Evolutionary conservation across 1,140 invertebrate genomes (phyloP).

Genomic region (Hylyphantes graminicola): DNA sequence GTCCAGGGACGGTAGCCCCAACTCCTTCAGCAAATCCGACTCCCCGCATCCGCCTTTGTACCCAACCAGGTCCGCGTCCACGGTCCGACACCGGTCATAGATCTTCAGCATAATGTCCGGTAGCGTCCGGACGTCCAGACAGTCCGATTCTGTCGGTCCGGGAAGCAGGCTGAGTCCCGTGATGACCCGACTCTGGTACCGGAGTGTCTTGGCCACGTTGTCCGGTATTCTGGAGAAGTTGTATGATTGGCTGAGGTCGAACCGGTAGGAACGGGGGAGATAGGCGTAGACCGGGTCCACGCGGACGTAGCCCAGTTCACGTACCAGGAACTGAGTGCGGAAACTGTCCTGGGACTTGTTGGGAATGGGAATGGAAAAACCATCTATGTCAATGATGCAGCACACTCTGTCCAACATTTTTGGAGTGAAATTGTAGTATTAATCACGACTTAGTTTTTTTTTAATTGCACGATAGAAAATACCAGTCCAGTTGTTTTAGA

Average conservation of each 20-base stretch:
- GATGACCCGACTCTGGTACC: neutral
- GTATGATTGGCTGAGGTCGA: neutral
- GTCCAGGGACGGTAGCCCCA: slow-evolving; percentile 4
- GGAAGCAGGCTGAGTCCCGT: neutral
- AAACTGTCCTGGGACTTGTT: neutral
- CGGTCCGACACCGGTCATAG: neutral
- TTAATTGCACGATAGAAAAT: too few species aligned
- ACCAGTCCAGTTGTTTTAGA: too few species aligned
- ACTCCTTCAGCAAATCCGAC: neutral
- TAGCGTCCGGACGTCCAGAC: neutral
- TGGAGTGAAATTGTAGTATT: too few species aligned
- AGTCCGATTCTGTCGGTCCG: neutral
- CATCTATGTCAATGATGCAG: slow-evolving; percentile 39
- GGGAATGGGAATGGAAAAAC: neutral
- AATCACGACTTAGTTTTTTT: too few species aligned
- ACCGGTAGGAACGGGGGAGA: neutral
- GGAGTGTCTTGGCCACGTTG: neutral
- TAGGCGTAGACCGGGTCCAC: neutral
- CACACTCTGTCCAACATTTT: slow-evolving; percentile 6
- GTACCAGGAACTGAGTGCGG: neutral
- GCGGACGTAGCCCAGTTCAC: neutral
- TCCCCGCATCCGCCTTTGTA: slow-evolving; percentile 13
- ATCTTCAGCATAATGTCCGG: neutral
- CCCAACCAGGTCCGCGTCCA: neutral
- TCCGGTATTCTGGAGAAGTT: too few species aligned